A percentile compares a stretch with the other conserved stretches of the same genome.
phyloP scores from a whole-genome alignment of 2,888 invertebrate genomes.

The Monoplex corrugatus region DNA sequence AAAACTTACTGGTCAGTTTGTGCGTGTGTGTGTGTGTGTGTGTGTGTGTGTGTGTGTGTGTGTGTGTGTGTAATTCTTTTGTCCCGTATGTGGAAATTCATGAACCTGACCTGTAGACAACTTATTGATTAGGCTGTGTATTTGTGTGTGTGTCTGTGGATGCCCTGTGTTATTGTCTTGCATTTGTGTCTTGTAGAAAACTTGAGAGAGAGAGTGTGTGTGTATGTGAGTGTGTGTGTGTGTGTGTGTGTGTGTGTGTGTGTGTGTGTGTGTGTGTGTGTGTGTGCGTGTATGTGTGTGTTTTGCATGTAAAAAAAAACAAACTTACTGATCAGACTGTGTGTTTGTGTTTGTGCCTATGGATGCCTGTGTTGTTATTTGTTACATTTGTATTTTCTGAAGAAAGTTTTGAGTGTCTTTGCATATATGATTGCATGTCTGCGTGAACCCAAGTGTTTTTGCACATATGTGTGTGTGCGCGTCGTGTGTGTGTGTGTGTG shows the following conservation, averaged over 20 bases:
- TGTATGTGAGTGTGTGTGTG: background rate
- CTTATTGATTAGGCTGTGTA: too few relatives aligned
- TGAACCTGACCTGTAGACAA: too few relatives aligned
- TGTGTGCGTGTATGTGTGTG: background rate
- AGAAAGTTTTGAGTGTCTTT: background rate
- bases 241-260: background rate
- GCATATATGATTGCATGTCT: background rate
- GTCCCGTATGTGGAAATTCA: too few relatives aligned
- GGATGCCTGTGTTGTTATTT: too few relatives aligned
- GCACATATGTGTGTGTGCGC: background rate
- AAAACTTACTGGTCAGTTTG: background rate
- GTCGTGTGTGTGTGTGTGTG: background rate
- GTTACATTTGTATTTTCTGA: too few relatives aligned
- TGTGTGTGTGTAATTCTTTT: too few relatives aligned
- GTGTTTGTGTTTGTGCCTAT: too few relatives aligned
- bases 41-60: background rate
- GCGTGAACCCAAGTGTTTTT: background rate
- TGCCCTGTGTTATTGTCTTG: background rate
- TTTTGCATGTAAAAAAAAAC: too few relatives aligned
- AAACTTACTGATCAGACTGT: too few relatives aligned
- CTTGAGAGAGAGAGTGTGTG: too few relatives aligned
- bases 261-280: background rate
- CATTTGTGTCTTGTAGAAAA: too few relatives aligned
- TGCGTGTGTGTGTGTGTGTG: background rate
- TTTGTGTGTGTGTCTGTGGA: too few relatives aligned